Conservation (phyloP, 2,888 invertebrate species). For the Mactromeris polynyma region DNA sequence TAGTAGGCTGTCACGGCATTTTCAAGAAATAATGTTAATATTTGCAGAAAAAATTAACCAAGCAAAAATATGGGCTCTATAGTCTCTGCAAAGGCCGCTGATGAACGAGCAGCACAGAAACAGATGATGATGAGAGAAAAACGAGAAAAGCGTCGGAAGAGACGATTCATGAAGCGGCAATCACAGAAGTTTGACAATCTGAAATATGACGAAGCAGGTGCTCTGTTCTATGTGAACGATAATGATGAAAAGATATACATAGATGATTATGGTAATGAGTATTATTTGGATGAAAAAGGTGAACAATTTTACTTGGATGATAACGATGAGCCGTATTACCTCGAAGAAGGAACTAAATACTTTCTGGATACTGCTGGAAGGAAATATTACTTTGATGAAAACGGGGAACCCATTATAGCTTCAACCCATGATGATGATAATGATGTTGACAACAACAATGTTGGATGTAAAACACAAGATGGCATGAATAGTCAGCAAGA, state of each 20-base stretch:
- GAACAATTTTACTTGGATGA: conserved; percentile 44
- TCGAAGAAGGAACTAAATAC: conserved; percentile 30
- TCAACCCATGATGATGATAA: neutral
- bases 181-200: neutral
- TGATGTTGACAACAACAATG: neutral
- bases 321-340: conserved; percentile 41
- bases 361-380: conserved; percentile 33
- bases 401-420: conserved; percentile 17
- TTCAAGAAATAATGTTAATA: no score
- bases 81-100: conserved; percentile 26
- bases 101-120: conserved; percentile 26
- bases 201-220: conserved; percentile 41
- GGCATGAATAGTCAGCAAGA: neutral
- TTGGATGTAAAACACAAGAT: neutral
- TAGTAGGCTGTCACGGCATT: no score
- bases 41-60: neutral
- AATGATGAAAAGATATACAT: conserved; percentile 30
- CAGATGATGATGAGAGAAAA: neutral
- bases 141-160: neutral
- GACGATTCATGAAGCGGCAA: conserved; percentile 17
- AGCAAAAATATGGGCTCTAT: conserved; percentile 14
- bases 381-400: conserved; percentile 34
- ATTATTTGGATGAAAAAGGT: conserved; percentile 50
- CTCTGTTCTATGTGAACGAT: conserved; percentile 33
- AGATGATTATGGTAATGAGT: conserved; percentile 46